phyloP scores from a whole-genome alignment of 2,797 vertebrate species.

The Momotus momota region DNA sequence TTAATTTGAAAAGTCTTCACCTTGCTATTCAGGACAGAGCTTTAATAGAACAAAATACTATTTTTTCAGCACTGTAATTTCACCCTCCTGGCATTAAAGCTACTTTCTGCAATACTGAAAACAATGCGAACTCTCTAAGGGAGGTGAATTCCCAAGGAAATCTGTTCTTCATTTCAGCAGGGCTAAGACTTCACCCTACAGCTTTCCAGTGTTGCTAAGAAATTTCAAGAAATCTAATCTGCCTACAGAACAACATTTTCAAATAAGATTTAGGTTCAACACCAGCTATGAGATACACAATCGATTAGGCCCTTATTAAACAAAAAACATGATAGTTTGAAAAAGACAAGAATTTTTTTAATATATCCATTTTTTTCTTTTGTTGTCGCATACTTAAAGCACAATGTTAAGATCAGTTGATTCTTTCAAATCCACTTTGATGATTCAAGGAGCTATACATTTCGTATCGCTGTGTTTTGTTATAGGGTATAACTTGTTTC shows the following conservation, averaged over 20 bases:
- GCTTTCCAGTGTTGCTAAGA: neutral
- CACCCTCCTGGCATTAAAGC: neutral
- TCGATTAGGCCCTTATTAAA: neutral
- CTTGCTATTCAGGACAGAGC: neutral
- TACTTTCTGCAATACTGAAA: neutral
- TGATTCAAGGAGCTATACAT: neutral
- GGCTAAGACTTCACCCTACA: neutral
- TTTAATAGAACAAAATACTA: neutral
- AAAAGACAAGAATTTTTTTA: neutral
- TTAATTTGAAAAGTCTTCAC: neutral
- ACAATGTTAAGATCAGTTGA: neutral
- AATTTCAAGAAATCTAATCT: neutral
- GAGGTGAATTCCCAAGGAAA: neutral
- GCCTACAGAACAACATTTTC: neutral
- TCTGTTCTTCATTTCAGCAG: neutral
- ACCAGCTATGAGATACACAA: neutral
- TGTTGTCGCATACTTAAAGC: neutral
- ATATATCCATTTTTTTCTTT: neutral
- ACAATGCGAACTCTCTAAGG: neutral
- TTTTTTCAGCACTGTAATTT: neutral
- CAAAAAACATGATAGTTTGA: neutral
- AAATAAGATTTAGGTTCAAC: neutral
- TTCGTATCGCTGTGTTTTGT: neutral
- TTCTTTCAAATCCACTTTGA: neutral
- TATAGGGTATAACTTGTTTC: conserved; percentile 86